These are phyloP conservation scores for Diaperis boleti DNA, from an alignment of 2,888 invertebrate species.

Conservation along the genomic window DNA sequence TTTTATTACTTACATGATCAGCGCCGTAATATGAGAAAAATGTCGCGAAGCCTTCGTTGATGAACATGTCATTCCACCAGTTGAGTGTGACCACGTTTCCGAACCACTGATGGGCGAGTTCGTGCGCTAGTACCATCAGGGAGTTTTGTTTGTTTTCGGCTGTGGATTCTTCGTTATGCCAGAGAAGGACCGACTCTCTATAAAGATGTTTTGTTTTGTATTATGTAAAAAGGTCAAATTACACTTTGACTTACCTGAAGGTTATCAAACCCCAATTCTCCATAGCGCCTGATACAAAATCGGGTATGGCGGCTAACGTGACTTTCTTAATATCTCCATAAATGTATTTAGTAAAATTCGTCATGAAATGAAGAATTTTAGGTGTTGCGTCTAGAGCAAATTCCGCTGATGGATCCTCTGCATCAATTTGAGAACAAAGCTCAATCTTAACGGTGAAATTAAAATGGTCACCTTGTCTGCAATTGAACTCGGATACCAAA, in stretches of 20 bases:
- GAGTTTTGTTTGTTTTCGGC: too few relatives aligned
- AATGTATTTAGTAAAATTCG: conserved; percentile 57
- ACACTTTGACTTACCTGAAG: conserved; percentile 73
- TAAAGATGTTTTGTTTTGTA: too few relatives aligned
- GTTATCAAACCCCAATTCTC: conserved; percentile 95
- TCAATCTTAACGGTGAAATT: too few relatives aligned
- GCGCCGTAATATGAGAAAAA: conserved; percentile 79
- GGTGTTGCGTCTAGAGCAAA: background rate
- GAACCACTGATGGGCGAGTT: conserved; percentile 86
- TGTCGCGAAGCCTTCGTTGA: conserved; percentile 81
- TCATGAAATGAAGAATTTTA: conserved; percentile 41
- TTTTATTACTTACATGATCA: conserved; percentile 64
- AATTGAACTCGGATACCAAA: conserved; percentile 47
- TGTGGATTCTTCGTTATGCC: too few relatives aligned
- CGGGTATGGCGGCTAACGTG: conserved; percentile 85
- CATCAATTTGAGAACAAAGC: too few relatives aligned
- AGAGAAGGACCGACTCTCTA: too few relatives aligned
- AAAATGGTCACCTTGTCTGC: background rate
- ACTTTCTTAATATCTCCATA: conserved; percentile 69
- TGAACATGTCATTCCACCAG: conserved; percentile 82
- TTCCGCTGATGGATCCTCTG: background rate
- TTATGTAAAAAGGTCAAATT: too few relatives aligned
- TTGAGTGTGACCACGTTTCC: conserved; percentile 81
- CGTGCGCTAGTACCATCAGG: too few relatives aligned
- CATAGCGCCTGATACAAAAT: conserved; percentile 89